Base-by-base conservation (phyloP, 1,140 invertebrate genomes). In the Portunus trituberculatus region DNA sequence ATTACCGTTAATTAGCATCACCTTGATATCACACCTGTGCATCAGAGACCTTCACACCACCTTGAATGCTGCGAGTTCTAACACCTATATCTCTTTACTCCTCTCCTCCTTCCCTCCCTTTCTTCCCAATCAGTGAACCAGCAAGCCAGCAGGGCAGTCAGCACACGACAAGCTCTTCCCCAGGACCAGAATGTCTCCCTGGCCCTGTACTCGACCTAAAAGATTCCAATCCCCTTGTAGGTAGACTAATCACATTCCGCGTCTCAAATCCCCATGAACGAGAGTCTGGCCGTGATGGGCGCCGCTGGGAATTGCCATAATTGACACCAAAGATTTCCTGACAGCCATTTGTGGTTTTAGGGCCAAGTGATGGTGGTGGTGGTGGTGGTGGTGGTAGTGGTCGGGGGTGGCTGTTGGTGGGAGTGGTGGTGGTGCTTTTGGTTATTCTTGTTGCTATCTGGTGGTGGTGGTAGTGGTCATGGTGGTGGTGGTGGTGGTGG, bases 321-420 rank as follows among this genome's bases (percentile, higher is more conserved):
- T 76, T 76, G 67, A 76, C 67, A 76, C 67, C 67, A 76, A 76
- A 76, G 67, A 76, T 76, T 76, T 76, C 67, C 67, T 76, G 67
- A 76, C 67, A 76, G 25, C 67, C 67, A n/a, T 76, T 76, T 76
- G 67, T n/a, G 67, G 67, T 76, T 20, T 76, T 12, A n/a, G 16
- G n/a, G n/a, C 6, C 67, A 7, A 76, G 67, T n/a, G 67, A n/a
- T 76, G 20, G 67, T 76, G 16, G 67, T n/a, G 8, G 67, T 76
- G 52, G 52, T 59, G 20, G 52, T 16, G 52, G 52, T 59, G 52
- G 52, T 59, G 52, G 52, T 16, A 0, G 52, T 59, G 52, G 52
- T 59, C n/a, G 52, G 20, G 3, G 52, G 8, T 76, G 48, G 67
- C 20, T 76, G 12, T n/a, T 76, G n/a, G 67, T 76, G 52, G 52